These are phyloP conservation scores for Coleophora flavipennella DNA, from an alignment of 2,888 invertebrate genomes.

Conservation along the genomic window DNA sequence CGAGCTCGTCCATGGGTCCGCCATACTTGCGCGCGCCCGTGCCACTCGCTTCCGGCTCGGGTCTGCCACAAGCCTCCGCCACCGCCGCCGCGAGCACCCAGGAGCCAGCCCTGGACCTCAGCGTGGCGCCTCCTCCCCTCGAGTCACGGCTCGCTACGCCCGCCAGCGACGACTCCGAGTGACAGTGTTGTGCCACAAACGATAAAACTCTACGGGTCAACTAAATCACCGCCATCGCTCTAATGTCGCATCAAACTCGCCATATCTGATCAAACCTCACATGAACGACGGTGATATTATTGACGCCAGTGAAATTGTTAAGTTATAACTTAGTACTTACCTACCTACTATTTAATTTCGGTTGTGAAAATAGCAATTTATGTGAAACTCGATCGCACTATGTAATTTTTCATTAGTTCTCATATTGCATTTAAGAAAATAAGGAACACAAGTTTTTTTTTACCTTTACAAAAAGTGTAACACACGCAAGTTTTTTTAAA, in stretches of 20 bases:
- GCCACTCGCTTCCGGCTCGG: background rate
- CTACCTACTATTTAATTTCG: constrained; percentile 70
- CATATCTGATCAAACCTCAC: constrained; percentile 3
- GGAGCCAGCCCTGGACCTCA: constrained; percentile 54
- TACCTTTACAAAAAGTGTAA: constrained; percentile 57
- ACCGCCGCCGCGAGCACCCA: constrained; percentile 5
- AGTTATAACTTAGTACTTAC: constrained; percentile 58
- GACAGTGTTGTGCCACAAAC: constrained; percentile 63
- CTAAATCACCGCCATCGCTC: constrained; percentile 21
- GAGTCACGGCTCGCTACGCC: constrained; percentile 25
- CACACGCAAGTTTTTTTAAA: constrained; percentile 52
- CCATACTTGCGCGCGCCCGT: background rate
- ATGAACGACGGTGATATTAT: constrained; percentile 34
- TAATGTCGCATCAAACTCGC: background rate
- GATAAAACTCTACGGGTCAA: constrained; percentile 28
- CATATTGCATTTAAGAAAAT: constrained; percentile 20
- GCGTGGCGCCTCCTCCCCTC: constrained; percentile 36
- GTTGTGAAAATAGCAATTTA: constrained; percentile 73
- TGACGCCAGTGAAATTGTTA: constrained; percentile 45
- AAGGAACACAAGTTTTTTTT: constrained; percentile 45
- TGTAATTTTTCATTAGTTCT: constrained; percentile 57
- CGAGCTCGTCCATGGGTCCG: no score
- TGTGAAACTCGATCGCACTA: constrained; percentile 60
- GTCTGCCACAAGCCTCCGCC: no score
- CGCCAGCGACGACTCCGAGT: constrained; percentile 41